Evolutionary conservation across 2,888 invertebrate genomes (phyloP).

Genomic region (Tipula vernalis): DNA sequence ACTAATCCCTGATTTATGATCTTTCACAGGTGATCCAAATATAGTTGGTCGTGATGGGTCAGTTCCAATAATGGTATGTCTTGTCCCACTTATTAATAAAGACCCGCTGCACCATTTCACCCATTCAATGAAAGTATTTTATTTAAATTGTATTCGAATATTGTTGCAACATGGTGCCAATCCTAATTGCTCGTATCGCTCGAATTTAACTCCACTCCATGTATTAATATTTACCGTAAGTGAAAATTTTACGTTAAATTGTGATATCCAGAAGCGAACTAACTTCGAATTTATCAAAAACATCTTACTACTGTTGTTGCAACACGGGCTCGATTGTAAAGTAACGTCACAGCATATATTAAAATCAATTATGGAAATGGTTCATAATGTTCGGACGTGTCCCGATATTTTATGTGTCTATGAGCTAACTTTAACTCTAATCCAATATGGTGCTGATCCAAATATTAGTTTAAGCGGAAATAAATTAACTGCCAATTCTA

Average conservation of each 20-base stretch:
- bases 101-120: conserved; percentile 59
- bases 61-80: conserved; percentile 59
- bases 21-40: conserved; percentile 44
- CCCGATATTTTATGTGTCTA: conserved; percentile 56
- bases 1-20: not conserved
- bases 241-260: conserved; percentile 54
- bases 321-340: conserved; percentile 55
- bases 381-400: conserved; percentile 51
- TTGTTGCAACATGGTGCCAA: conserved; percentile 58
- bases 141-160: conserved; percentile 55
- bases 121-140: conserved; percentile 62
- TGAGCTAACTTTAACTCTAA: conserved; percentile 52
- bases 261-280: conserved; percentile 50
- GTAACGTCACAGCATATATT: conserved; percentile 56
- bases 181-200: conserved; percentile 56
- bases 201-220: conserved; percentile 55
- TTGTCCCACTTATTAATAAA: conserved; percentile 62
- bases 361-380: conserved; percentile 56
- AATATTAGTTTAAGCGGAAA: conserved; percentile 44
- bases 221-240: conserved; percentile 58
- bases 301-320: conserved; percentile 48
- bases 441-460: conserved; percentile 64
- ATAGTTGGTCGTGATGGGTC: conserved; percentile 59
- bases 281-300: conserved; percentile 60
- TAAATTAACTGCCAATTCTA: conserved; percentile 33